phyloP scores from a whole-genome alignment of 2,797 vertebrate genomes.

The Xerus rutilus region DNA sequence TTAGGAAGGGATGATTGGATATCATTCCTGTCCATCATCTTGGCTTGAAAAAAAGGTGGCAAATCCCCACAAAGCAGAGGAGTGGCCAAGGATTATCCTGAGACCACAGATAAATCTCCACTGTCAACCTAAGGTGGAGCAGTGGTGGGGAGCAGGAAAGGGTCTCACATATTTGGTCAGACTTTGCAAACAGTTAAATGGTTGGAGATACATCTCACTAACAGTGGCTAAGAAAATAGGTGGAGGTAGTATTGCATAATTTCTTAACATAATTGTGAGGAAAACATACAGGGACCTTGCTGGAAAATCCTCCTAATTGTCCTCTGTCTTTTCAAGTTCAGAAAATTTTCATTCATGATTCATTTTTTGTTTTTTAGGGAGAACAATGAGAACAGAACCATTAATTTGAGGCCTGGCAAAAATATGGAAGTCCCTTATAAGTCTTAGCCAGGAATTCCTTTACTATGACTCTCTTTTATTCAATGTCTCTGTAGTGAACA shows the following conservation, averaged over 20 bases:
- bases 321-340: neutral
- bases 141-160: neutral
- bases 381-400: neutral
- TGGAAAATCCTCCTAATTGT: constrained; percentile 24
- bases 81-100: neutral
- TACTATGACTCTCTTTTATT: constrained; percentile 4
- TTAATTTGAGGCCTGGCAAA: neutral
- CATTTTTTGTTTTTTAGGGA: constrained; percentile 16
- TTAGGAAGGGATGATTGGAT: neutral
- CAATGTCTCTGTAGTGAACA: constrained; percentile 11
- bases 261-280: constrained; percentile 44
- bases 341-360: constrained; percentile 19
- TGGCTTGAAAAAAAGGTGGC: constrained; percentile 17
- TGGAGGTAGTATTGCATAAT: neutral
- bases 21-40: neutral
- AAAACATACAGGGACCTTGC: neutral
- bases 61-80: constrained; percentile 2
- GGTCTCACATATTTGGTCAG: neutral
- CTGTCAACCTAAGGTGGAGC: neutral
- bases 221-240: neutral
- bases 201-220: constrained; percentile 23
- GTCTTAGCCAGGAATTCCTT: constrained; percentile 49
- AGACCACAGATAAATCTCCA: neutral
- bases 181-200: constrained; percentile 3
- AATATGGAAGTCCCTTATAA: constrained; percentile 24